Evolutionary conservation across 2,888 invertebrate genomes (phyloP), one percentile per base, ranked within the genome.

Genomic region (Drosophila affinis): DNA sequence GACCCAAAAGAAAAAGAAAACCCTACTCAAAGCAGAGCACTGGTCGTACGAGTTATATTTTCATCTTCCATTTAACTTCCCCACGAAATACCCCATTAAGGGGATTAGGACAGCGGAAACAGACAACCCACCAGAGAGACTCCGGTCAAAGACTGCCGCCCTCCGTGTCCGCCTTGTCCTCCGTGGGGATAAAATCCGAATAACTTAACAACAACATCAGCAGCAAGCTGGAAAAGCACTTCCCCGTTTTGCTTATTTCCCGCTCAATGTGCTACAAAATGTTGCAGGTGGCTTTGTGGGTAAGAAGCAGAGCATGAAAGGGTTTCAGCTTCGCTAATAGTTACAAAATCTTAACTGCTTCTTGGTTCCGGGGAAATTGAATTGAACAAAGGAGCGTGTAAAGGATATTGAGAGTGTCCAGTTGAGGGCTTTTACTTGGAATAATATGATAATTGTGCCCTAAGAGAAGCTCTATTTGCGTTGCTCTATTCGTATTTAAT

Each of bases 231-330:
- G 46, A 44, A 34, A 52, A 57, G 65, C 68, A 72, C 53, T 49
- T 58, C 61, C 53, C 53, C 69, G 73, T 64, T 55, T 55, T 45
- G 32, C 44, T n/a, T 18, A 39, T 39, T 39, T 39, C 6, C 39
- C n/a, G 9, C 45, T 65, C 69, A 76, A 72, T 58, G 53, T 71
- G 49, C 64, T 17, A 61, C 62, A 74, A 65, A 78, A 74, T 68
- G 70, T 63, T 77, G 75, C 59, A 84, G 84, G 78, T 76, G 71
- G 60, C 62, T 81, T 78, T 59, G 62, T 56, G 62, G 47, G 54
- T 54, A 49, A 62, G 53, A 54, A 60, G 45, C 57, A 24, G 68
- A 73, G 55, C 47, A 62, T 48, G 53, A 72, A 74, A 56, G 72
- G 69, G 76, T 72, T 76, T 78, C 62, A 72, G 56, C 55, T 62